Evolutionary conservation across 53 echinoderm and acorn worm genomes (phyloP), one percentile per base, ranked within the genome.

Genomic region (Astropecten irregularis): DNA sequence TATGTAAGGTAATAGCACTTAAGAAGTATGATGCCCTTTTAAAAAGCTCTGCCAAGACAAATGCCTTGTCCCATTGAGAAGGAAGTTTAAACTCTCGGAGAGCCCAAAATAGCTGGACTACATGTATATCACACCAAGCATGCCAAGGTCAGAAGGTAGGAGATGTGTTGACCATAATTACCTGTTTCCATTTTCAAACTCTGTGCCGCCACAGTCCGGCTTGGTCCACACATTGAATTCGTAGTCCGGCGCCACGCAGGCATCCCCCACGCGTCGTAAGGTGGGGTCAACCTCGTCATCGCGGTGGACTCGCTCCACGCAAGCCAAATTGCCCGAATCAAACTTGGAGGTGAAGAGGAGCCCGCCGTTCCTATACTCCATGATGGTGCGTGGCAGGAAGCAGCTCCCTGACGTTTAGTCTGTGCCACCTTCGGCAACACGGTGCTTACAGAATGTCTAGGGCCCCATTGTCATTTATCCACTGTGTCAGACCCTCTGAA

Each of bases 161-260:
- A n/a, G n/a, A n/a, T n/a, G n/a, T n/a, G n/a, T n/a, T n/a, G n/a
- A n/a, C n/a, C 40, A 32, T 37, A 68, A 49, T 30, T 26, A 88
- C 97, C 97, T 89, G 54, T 96, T 96, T 36, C 92, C 94, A 79
- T 96, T 96, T 87, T 96, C 94, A 89, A 87, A 94, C 76, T 94
- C 97, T 3, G 97, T 96, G 22, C 97, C 97, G 14, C 82, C 94
- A 57, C 97, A 97, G 57, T 97, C 97, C 10, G 94, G 97, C 51
- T 87, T 94, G 51, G 97, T 97, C 97, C 97, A 97, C 30, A 97
- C 71, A 77, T 97, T 94, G 55, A 92, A 97, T 60, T 97, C 97
- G 59, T 83, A 94, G 85, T 97, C 94, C 1, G 94, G 94, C 5
- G 50, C 40, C 22, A 88, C 70, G 32, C 82, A 54, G 9, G 85